Conservation (phyloP, 2,888 invertebrate species). For the Hirtodrosophila trivittata region DNA sequence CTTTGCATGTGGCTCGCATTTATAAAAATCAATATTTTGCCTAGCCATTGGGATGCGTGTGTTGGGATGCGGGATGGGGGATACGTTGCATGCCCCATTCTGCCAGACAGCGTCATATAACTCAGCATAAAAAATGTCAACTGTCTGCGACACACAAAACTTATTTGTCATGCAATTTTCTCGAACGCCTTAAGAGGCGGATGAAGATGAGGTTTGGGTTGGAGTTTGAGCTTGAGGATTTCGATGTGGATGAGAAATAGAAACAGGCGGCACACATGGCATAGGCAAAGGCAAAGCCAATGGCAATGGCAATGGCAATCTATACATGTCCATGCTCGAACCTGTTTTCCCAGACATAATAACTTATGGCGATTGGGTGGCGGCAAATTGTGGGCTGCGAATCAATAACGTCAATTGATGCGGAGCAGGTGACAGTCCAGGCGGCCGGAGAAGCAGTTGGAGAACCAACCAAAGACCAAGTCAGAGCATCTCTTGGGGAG, state of each 20-base stretch:
- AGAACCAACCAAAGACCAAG: slow-evolving; percentile 12
- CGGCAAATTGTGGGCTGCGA: slow-evolving; percentile 70
- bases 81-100: slow-evolving; percentile 46
- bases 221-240: slow-evolving; percentile 1
- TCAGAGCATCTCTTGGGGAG: slow-evolving; percentile 20
- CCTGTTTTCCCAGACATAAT: slow-evolving; percentile 72
- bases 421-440: slow-evolving; percentile 63
- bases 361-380: slow-evolving; percentile 75
- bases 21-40: slow-evolving; percentile 71
- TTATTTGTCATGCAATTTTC: slow-evolving; percentile 77
- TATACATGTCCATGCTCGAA: slow-evolving; percentile 63
- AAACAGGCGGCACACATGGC: slow-evolving; percentile 45
- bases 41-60: slow-evolving; percentile 40
- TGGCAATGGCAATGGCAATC: slow-evolving; percentile 60
- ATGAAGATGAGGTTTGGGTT: slow-evolving; percentile 23
- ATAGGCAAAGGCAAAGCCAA: slow-evolving; percentile 42
- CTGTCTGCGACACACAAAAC: slow-evolving; percentile 77
- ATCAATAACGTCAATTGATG: slow-evolving; percentile 73
- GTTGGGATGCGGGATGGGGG: not conserved
- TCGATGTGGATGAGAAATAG: slow-evolving; percentile 23
- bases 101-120: slow-evolving; percentile 62
- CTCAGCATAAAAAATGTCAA: slow-evolving; percentile 76
- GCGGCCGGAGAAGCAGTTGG: not conserved
- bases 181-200: slow-evolving; percentile 68
- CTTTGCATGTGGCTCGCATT: slow-evolving; percentile 71